Conservation (phyloP, 2,113 vertebrate species). For the Balaeniceps rex region DNA sequence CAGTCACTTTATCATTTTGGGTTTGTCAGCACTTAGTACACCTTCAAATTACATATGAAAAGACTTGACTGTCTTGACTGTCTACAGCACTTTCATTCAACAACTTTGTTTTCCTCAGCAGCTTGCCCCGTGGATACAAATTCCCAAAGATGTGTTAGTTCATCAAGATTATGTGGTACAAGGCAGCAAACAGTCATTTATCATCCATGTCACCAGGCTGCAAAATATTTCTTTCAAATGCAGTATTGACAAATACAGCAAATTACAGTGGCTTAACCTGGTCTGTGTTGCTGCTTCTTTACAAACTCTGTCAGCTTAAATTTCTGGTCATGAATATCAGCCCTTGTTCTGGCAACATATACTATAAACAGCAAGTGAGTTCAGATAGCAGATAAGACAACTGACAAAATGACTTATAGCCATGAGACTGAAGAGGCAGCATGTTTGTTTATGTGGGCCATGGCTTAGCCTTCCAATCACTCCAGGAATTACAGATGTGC, state of each 20-base stretch:
- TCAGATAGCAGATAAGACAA: slow-evolving; percentile 21
- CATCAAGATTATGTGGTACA: background rate
- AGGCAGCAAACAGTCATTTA: slow-evolving; percentile 7
- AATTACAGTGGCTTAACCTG: background rate
- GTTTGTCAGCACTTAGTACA: slow-evolving; percentile 13
- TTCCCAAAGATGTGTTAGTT: background rate
- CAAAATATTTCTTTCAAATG: background rate
- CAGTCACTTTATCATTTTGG: background rate
- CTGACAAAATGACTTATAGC: slow-evolving; percentile 12
- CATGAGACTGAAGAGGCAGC: background rate
- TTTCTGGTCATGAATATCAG: slow-evolving; percentile 21
- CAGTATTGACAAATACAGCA: background rate
- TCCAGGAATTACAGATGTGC: background rate
- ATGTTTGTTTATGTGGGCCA: background rate
- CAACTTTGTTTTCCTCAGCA: slow-evolving; percentile 11
- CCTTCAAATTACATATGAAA: background rate
- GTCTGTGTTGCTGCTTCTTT: background rate
- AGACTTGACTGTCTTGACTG: background rate
- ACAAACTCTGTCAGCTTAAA: slow-evolving; percentile 3
- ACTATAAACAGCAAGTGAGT: background rate
- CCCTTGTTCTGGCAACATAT: background rate
- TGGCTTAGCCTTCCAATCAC: background rate
- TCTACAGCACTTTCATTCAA: background rate
- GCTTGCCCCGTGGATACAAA: slow-evolving; percentile 10
- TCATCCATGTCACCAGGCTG: background rate